Conservation (phyloP, 2,113 vertebrate species). For the Columba janthina region DNA sequence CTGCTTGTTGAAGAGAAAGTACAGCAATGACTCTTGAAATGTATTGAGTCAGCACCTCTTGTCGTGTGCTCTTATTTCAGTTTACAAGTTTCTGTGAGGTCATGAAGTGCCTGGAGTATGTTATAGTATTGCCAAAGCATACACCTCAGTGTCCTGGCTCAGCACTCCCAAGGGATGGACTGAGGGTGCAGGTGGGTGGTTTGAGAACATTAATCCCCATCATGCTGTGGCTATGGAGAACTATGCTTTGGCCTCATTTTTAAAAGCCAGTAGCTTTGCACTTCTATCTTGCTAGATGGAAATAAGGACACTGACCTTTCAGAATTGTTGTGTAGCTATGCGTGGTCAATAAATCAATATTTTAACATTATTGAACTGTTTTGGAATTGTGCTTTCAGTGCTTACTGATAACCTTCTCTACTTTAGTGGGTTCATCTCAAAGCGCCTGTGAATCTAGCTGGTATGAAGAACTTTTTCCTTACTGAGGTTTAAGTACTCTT, state of each 20-base stretch:
- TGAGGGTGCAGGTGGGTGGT: not conserved
- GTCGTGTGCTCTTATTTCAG: not conserved
- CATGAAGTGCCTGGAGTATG: not conserved
- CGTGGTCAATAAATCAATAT: not conserved
- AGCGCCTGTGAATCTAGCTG: not conserved
- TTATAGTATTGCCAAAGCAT: not conserved
- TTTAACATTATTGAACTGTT: not conserved
- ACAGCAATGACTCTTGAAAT: not conserved
- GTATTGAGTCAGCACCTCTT: not conserved
- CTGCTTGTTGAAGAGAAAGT: not conserved
- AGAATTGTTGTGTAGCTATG: not conserved
- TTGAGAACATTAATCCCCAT: not conserved
- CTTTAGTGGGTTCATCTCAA: not conserved
- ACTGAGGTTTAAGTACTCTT: not conserved
- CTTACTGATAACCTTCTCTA: not conserved
- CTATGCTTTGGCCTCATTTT: not conserved
- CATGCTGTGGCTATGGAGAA: accelerated
- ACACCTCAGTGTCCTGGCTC: accelerated
- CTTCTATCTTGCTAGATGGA: not conserved
- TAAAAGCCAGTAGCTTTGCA: not conserved
- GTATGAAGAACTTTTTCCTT: not conserved
- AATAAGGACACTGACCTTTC: not conserved
- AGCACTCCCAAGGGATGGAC: not conserved
- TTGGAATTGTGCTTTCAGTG: not conserved
- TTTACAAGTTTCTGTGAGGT: not conserved